These are phyloP conservation scores for Luperina testacea DNA, from an alignment of 2,888 invertebrate genomes.

Conservation along the genomic window DNA sequence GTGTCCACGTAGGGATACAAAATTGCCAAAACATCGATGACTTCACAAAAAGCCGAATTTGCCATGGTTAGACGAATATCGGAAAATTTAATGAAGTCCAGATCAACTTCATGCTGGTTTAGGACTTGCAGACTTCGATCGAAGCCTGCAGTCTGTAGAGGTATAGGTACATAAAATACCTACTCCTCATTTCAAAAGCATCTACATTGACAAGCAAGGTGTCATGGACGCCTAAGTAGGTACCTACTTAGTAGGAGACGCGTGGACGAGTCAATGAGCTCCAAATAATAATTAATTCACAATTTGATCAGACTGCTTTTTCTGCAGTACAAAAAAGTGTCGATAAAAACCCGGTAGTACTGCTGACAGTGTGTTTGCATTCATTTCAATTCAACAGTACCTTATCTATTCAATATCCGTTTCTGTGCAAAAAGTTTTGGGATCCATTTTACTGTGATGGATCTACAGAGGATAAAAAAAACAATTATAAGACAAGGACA, in stretches of 20 bases:
- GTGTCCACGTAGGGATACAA: background rate
- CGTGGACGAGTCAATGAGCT: conserved; percentile 47
- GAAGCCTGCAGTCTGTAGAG: background rate
- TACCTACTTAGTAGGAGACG: conserved; percentile 9
- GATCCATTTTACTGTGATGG: background rate
- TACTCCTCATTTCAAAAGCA: background rate
- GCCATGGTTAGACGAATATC: background rate
- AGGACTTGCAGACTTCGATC: background rate
- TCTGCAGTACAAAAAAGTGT: conserved; percentile 27
- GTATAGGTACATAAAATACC: background rate
- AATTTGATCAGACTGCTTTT: conserved; percentile 46
- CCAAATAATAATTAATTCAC: conserved; percentile 49
- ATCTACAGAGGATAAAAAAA: conserved; percentile 9
- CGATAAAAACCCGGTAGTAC: conserved; percentile 38
- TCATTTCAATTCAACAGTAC: conserved; percentile 21
- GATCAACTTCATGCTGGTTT: background rate
- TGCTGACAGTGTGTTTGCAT: conserved; percentile 42
- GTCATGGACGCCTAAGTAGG: background rate
- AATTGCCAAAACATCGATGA: background rate
- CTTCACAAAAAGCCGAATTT: background rate
- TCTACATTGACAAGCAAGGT: background rate
- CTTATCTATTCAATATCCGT: conserved; percentile 18
- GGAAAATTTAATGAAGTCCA: background rate
- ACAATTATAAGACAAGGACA: background rate
- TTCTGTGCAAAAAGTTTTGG: conserved; percentile 10